Percentiles rank a stretch among this genome's conserved stretches.
These are phyloP conservation scores for Heterochromis multidens DNA, from an alignment of 2,113 vertebrate genomes.

Conservation along the genomic window DNA sequence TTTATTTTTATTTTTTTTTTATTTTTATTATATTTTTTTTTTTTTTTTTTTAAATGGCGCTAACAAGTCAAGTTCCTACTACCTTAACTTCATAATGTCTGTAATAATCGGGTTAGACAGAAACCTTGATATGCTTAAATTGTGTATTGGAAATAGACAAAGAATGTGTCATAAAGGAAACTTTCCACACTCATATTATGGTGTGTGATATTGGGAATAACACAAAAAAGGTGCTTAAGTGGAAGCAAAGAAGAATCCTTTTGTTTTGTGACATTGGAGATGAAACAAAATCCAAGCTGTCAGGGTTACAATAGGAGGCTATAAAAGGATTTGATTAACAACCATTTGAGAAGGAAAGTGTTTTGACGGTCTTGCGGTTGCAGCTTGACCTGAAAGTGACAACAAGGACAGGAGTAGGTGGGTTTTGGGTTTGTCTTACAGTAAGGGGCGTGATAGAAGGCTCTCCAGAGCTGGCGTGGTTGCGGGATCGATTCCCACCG, in stretches of 20 bases:
- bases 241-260: neutral
- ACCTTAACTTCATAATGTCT: neutral
- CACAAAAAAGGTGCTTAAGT: neutral
- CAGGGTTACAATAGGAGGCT: neutral
- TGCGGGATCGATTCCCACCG: conserved; percentile 76
- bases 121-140: too few relatives aligned
- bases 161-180: neutral
- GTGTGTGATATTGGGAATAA: neutral
- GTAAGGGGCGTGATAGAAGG: conserved; percentile 70
- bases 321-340: neutral
- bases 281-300: neutral
- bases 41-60: neutral
- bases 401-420: neutral
- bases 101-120: too few relatives aligned
- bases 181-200: neutral
- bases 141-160: too few relatives aligned
- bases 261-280: neutral
- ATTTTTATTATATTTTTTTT: too few relatives aligned
- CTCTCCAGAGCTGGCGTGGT: conserved; percentile 74
- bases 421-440: conserved; percentile 55
- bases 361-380: neutral
- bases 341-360: neutral
- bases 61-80: neutral
- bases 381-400: conserved; percentile 45
- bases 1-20: too few relatives aligned